Percentiles rank a stretch among this genome's conserved stretches.
Evolutionary conservation across 1,140 invertebrate genomes (phyloP).

Genomic region (Drosophila sturtevanti): DNA sequence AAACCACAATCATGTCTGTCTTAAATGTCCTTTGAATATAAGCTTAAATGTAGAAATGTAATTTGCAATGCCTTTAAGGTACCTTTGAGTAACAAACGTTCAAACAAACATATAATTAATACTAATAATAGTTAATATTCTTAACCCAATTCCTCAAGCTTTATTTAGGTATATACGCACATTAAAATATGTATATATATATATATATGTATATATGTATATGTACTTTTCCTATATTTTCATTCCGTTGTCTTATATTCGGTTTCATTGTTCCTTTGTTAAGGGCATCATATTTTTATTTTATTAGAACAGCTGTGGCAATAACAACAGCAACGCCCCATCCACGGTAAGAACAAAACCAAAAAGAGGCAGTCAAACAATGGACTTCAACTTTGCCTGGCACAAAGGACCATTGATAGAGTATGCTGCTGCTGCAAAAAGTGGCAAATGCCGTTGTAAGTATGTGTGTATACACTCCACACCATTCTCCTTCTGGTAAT

Average conservation of each 20-base stretch:
- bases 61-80: too few relatives aligned
- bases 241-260: neutral
- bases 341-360: neutral
- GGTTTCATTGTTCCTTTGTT: conserved; percentile 4
- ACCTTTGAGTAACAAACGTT: too few relatives aligned
- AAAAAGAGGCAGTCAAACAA: conserved; percentile 17
- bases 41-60: too few relatives aligned
- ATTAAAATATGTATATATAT: too few relatives aligned
- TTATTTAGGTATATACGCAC: too few relatives aligned
- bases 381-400: conserved; percentile 6
- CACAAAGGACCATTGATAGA: neutral
- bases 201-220: neutral
- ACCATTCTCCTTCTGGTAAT: conserved; percentile 28
- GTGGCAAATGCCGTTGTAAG: conserved; percentile 40
- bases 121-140: too few relatives aligned
- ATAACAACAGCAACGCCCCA: conserved; percentile 43
- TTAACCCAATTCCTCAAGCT: too few relatives aligned
- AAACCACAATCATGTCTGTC: conserved; percentile 32
- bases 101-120: too few relatives aligned
- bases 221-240: neutral
- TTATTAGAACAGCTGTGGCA: conserved; percentile 69
- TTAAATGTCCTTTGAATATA: neutral
- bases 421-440: conserved; percentile 30
- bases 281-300: conserved; percentile 5
- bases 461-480: neutral